These are phyloP conservation scores for Anadara kagoshimensis DNA, from an alignment of 1,140 invertebrate species.

Conservation along the genomic window DNA sequence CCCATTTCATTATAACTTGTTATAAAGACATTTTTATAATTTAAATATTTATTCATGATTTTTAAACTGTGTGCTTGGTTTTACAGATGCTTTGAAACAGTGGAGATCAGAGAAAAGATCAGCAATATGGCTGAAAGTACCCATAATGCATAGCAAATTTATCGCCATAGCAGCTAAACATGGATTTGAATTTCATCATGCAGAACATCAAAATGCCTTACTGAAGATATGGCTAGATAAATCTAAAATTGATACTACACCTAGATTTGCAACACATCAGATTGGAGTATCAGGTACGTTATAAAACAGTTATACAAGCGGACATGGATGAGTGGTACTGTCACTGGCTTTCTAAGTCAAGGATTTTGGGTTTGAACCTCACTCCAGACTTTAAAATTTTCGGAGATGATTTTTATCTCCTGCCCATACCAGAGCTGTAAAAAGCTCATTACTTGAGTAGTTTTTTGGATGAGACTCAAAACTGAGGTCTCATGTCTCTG, in stretches of 20 bases:
- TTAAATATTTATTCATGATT: too few species aligned
- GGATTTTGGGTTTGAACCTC: not conserved
- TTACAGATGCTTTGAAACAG: conserved; percentile 38
- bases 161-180: conserved; percentile 74
- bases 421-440: too few species aligned
- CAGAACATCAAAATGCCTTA: conserved; percentile 84
- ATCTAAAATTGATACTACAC: conserved; percentile 80
- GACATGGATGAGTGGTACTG: too few species aligned
- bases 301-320: not conserved
- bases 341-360: too few species aligned
- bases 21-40: too few species aligned
- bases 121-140: conserved; percentile 56
- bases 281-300: conserved; percentile 76
- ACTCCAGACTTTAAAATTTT: not conserved
- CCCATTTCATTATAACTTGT: too few species aligned
- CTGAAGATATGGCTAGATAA: conserved; percentile 87
- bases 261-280: conserved; percentile 84
- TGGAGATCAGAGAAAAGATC: conserved; percentile 37
- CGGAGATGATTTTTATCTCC: not conserved
- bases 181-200: conserved; percentile 91
- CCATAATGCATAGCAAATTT: conserved; percentile 44
- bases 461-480: too few species aligned
- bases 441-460: too few species aligned
- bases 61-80: not conserved
- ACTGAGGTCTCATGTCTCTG: too few species aligned